Percentiles rank a stretch among this genome's conserved stretches.
These are phyloP conservation scores for Clivina fossor DNA, from an alignment of 2,888 invertebrate species.

Conservation along the genomic window DNA sequence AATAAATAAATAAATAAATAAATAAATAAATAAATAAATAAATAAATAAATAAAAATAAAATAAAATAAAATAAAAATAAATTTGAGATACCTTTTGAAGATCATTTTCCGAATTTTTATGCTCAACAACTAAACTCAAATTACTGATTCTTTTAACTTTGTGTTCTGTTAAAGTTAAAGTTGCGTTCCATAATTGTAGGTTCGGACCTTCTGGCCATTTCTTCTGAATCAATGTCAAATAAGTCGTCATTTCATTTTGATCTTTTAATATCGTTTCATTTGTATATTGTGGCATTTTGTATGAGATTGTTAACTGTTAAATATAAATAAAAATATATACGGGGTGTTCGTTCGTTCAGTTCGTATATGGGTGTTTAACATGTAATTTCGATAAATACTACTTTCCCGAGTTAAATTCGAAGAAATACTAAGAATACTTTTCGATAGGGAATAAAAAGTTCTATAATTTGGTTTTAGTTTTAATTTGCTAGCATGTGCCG, in stretches of 20 bases:
- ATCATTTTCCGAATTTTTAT: constrained; percentile 12
- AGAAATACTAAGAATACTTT: too few species aligned
- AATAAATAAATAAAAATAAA: too few species aligned
- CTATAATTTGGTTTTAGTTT: too few species aligned
- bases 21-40: too few species aligned
- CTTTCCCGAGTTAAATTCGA: too few species aligned
- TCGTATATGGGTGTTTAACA: too few species aligned
- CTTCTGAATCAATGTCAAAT: constrained; percentile 17
- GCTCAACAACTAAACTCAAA: constrained; percentile 16
- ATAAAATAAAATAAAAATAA: not conserved
- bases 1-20: too few species aligned
- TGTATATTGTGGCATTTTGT: constrained; percentile 3
- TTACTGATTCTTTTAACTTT: constrained; percentile 17
- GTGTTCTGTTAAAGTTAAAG: constrained; percentile 8
- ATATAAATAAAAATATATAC: too few species aligned
- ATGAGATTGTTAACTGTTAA: not conserved
- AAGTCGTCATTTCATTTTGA: not conserved
- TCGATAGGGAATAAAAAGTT: too few species aligned
- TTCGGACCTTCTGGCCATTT: constrained; percentile 11
- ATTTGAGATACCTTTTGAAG: constrained; percentile 14
- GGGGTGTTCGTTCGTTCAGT: too few species aligned
- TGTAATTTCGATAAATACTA: too few species aligned
- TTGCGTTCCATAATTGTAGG: constrained; percentile 27
- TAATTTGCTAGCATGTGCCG: too few species aligned
- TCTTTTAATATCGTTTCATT: not conserved